Evolutionary conservation across 2,113 vertebrate species (phyloP).

Genomic region (Illadopsis cleaveri): DNA sequence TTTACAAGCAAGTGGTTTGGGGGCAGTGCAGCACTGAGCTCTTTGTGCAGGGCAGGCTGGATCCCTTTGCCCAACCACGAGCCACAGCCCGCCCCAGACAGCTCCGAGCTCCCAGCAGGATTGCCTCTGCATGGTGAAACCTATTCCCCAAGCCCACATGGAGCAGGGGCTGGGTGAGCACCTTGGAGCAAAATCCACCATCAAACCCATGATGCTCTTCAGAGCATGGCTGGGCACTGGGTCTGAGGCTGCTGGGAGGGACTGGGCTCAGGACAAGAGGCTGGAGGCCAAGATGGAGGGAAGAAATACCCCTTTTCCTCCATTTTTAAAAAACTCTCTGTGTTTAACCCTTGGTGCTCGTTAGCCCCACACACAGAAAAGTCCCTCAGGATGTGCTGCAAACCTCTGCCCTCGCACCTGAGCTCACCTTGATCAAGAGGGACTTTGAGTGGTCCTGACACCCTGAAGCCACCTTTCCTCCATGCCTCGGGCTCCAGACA

Average conservation of each 20-base stretch:
- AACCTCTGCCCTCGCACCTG: fast-evolving
- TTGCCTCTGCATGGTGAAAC: fast-evolving
- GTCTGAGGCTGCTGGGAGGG: background rate
- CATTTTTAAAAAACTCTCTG: fast-evolving
- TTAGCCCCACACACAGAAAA: fast-evolving
- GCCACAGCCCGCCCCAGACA: fast-evolving
- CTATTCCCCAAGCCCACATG: fast-evolving
- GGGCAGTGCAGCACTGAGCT: background rate
- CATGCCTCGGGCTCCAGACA: fast-evolving
- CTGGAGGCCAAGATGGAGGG: background rate
- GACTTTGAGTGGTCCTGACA: fast-evolving
- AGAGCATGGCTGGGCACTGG: fast-evolving
- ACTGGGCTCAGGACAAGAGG: background rate
- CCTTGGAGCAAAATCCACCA: background rate
- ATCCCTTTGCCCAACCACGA: fast-evolving
- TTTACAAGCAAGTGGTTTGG: fast-evolving
- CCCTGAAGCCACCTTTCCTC: background rate
- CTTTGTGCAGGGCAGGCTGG: background rate
- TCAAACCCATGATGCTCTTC: fast-evolving
- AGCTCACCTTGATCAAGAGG: fast-evolving
- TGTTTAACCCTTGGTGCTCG: fast-evolving
- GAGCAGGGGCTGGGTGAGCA: background rate
- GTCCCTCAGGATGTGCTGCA: background rate
- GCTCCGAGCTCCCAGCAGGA: fast-evolving
- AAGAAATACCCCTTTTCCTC: background rate